Percentiles rank a stretch among this genome's conserved stretches.
These are phyloP conservation scores for Phaetusa simplex DNA, from an alignment of 2,113 vertebrate genomes.

Conservation along the genomic window DNA sequence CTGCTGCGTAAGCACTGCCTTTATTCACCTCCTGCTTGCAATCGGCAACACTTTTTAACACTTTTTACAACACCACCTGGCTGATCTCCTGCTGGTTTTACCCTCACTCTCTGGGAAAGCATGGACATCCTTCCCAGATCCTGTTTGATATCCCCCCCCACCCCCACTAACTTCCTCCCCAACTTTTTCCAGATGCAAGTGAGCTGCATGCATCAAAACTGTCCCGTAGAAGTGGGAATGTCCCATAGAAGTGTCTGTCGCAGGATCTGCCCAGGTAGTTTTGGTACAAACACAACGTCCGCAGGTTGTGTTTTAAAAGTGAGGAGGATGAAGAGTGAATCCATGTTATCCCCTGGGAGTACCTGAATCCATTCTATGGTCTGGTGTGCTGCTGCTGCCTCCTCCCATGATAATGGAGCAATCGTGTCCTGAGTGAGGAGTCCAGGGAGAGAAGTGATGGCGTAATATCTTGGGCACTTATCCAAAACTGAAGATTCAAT, in stretches of 20 bases:
- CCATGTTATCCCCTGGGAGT: neutral
- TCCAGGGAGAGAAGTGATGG: neutral
- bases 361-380: too few relatives aligned
- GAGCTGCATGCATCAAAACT: neutral
- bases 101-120: accelerated
- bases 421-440: neutral
- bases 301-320: neutral
- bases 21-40: neutral
- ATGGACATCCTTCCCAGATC: neutral
- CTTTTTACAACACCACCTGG: too few relatives aligned
- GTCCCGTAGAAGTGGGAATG: too few relatives aligned
- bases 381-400: neutral
- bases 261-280: neutral
- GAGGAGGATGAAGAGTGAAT: neutral
- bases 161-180: neutral
- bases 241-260: too few relatives aligned
- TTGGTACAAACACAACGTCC: neutral
- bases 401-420: neutral
- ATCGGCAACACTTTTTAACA: neutral
- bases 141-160: too few relatives aligned
- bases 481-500: neutral
- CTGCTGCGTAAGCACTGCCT: neutral
- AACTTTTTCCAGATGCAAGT: accelerated
- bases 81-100: neutral
- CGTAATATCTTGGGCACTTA: accelerated